These are phyloP conservation scores for Drosophila glabriapex DNA, from an alignment of 2,888 invertebrate species.

Conservation along the genomic window DNA sequence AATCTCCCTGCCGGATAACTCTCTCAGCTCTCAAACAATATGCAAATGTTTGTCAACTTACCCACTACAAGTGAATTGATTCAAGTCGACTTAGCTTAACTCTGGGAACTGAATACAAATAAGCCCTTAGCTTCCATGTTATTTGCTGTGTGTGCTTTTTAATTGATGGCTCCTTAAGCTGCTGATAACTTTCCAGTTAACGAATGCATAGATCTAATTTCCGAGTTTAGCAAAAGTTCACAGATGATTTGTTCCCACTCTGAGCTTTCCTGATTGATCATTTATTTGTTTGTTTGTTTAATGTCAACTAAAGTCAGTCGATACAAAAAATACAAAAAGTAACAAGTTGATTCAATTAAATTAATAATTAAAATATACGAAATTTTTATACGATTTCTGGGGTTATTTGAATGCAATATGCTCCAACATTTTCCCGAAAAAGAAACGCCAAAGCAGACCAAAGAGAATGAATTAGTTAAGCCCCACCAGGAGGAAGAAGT, in stretches of 20 bases:
- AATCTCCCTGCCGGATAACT: background rate
- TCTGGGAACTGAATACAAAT: background rate
- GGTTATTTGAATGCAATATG: background rate
- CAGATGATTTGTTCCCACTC: background rate
- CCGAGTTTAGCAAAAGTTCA: background rate
- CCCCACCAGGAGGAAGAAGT: background rate
- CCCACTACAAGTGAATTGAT: background rate
- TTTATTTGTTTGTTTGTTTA: background rate
- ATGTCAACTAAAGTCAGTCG: background rate
- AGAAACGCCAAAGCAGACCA: accelerated
- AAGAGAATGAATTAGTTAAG: background rate
- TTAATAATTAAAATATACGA: background rate
- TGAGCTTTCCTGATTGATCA: background rate
- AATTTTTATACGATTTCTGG: background rate
- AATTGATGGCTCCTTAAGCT: background rate
- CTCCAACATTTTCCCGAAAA: no score
- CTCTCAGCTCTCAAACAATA: background rate
- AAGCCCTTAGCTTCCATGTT: background rate
- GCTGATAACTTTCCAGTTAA: background rate
- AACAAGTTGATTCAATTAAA: background rate
- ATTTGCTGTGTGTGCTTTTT: background rate
- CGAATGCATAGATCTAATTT: background rate
- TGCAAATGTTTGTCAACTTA: background rate
- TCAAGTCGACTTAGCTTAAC: background rate
- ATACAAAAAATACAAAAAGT: background rate